Evolutionary conservation across 2,888 invertebrate genomes (phyloP), one percentile per base, ranked within the genome.

Genomic region (Drosophila ustulata): DNA sequence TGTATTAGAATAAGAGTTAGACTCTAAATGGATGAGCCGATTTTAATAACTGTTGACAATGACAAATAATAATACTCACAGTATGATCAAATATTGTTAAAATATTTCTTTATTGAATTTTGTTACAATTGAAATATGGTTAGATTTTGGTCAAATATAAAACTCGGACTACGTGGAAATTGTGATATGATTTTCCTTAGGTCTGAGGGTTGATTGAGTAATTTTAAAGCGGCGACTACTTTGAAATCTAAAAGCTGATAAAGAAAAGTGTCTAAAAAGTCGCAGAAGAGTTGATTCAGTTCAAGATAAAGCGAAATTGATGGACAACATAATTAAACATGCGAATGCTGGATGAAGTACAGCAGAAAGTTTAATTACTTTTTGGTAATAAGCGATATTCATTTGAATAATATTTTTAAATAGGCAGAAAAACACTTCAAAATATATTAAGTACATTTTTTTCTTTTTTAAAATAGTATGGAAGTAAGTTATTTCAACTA

Each of bases 141-240:
- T 39, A 6, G 34, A 55, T 47, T 30, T 37, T 46, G 13, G 30
- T 55, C 39, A 56, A 63, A 56, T 56, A 32, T 49, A 34, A 56
- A 47, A 41, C 41, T 56, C 56, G 32, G 32, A 63, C 63, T 63
- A 32, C 41, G 18, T 55, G 46, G 7, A 30, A 11, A 11, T 39
- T 47, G 8, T 37, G 9, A 8, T 26, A 25, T 13, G 41, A 25
- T 13, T 25, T 28, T 1, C 41, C 13, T 37, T 26, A 5, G n/a
- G 37, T 37, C 37, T 11, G 37, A 37, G n/a, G 37, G 37, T 37
- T 11, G n/a, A 37, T n/a, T 37, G 37, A 30, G 37, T 18, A 47
- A 41, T n/a, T 47, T 18, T 30, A 47, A 23, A 47, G 39, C 56
- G 39, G n/a, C 13, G 56, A 47, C 37, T 32, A 47, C 39, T 63